Evolutionary conservation across 2,888 invertebrate genomes (phyloP).

Genomic region (Philopedon plagiatum): DNA sequence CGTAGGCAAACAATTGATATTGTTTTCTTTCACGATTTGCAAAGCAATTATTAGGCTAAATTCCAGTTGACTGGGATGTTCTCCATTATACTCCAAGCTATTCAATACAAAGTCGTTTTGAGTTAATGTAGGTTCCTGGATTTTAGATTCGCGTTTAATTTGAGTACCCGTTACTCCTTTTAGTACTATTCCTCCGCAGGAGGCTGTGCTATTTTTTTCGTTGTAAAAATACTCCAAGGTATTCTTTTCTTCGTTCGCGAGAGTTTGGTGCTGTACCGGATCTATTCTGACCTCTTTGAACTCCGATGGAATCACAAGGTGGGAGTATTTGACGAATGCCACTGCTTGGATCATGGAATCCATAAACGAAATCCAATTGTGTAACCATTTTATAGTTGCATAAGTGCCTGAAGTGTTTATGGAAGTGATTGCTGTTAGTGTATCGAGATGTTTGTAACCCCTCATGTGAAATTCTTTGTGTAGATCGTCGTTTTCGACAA

Average conservation of each 20-base stretch:
- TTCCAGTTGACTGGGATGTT: slow-evolving; percentile 61
- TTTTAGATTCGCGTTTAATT: neutral
- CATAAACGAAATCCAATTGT: slow-evolving; percentile 79
- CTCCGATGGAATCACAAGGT: neutral
- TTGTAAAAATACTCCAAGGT: slow-evolving; percentile 4
- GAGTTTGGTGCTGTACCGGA: neutral
- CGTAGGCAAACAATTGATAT: neutral
- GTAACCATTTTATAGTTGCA: slow-evolving; percentile 70
- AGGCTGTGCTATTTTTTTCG: neutral
- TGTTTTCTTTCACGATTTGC: slow-evolving; percentile 47
- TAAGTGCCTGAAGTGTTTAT: slow-evolving; percentile 66
- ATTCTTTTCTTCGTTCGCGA: neutral
- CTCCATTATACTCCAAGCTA: slow-evolving; percentile 51
- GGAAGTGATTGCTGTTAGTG: slow-evolving; percentile 69
- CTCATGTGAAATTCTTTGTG: slow-evolving; percentile 70
- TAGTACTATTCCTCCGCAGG: slow-evolving; percentile 14
- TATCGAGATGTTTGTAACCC: slow-evolving; percentile 71
- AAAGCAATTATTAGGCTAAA: slow-evolving; percentile 23
- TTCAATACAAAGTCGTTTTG: slow-evolving; percentile 62
- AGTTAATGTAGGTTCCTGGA: neutral
- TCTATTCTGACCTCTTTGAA: slow-evolving; percentile 11
- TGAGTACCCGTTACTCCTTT: neutral
- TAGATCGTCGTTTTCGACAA: neutral
- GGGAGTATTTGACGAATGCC: slow-evolving; percentile 63
- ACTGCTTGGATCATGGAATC: slow-evolving; percentile 79